phyloP scores from a whole-genome alignment of 2,888 invertebrate genomes.

The Ormyrus labotus region DNA sequence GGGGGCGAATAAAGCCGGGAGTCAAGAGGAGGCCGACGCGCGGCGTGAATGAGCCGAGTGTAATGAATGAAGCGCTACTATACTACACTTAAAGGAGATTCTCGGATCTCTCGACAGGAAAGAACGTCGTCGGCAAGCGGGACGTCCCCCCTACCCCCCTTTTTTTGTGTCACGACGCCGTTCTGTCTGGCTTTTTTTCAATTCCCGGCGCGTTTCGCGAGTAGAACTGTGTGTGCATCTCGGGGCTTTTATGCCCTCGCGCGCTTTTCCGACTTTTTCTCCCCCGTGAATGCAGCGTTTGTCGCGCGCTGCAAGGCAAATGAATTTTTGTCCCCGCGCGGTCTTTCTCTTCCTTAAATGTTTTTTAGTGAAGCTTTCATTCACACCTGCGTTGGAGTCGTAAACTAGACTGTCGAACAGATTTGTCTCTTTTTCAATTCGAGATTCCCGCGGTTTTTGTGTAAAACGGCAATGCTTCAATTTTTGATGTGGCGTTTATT shows the following conservation, averaged over 20 bases:
- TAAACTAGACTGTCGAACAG: too few relatives aligned
- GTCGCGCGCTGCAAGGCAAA: constrained; percentile 10
- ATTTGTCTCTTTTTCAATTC: too few relatives aligned
- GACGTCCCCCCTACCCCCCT: constrained; percentile 9
- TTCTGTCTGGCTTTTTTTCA: background rate
- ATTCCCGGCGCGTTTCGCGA: background rate
- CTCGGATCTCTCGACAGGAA: constrained; percentile 40
- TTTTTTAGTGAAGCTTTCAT: too few relatives aligned
- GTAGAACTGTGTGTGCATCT: background rate
- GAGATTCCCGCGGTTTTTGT: too few relatives aligned
- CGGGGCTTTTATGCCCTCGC: background rate
- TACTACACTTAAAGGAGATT: constrained; percentile 8
- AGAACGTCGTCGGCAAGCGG: constrained; percentile 39
- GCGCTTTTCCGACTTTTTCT: background rate
- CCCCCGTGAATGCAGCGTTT: background rate
- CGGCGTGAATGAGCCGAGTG: too few relatives aligned
- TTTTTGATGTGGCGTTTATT: too few relatives aligned
- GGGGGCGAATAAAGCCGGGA: background rate
- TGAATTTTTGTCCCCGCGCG: constrained; percentile 16
- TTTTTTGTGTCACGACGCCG: background rate
- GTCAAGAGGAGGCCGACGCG: constrained; percentile 32
- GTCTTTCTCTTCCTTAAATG: background rate
- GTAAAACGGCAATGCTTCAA: too few relatives aligned
- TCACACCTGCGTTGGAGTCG: too few relatives aligned
- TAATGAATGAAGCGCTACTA: constrained; percentile 29